A percentile compares a stretch with the other conserved stretches of the same genome.
Evolutionary conservation across 2,113 vertebrate genomes (phyloP).

Genomic region (Scytalopus superciliaris): DNA sequence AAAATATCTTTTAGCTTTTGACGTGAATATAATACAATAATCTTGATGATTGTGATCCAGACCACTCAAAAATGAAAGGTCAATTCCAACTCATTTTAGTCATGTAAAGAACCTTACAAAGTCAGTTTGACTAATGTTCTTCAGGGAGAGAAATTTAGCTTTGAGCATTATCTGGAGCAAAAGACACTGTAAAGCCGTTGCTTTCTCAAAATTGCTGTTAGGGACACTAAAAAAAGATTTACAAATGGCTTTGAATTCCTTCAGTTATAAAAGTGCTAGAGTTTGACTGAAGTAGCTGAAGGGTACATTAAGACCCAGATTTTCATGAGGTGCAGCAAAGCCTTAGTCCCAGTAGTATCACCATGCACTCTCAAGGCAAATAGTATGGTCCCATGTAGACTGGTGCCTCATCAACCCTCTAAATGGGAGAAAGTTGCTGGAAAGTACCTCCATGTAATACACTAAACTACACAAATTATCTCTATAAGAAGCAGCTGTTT

Average conservation of each 20-base stretch:
- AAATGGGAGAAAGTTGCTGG: neutral
- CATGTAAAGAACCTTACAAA: conserved; percentile 31
- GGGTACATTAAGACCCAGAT: conserved; percentile 32
- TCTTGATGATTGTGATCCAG: conserved; percentile 47
- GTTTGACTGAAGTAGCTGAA: conserved; percentile 16
- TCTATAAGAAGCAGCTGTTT: neutral
- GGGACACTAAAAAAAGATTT: conserved; percentile 29
- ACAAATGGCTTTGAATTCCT: conserved; percentile 45
- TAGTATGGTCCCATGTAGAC: neutral
- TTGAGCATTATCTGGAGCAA: conserved; percentile 25
- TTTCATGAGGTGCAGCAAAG: neutral
- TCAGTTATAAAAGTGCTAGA: neutral
- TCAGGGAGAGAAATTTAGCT: conserved; percentile 38
- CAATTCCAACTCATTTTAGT: conserved; percentile 35
- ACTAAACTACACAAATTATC: neutral
- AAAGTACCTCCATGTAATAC: neutral
- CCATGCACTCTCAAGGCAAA: neutral
- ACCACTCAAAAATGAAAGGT: conserved; percentile 60
- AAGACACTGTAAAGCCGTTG: conserved; percentile 35
- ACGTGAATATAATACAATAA: conserved; percentile 49
- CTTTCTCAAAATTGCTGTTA: conserved; percentile 38
- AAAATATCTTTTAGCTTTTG: conserved; percentile 39
- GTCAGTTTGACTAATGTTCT: conserved; percentile 52
- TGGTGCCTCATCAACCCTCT: neutral
- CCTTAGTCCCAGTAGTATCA: neutral